Evolutionary conservation across 2,888 invertebrate species (phyloP).

Genomic region (Lepidocyrtinus sp.): DNA sequence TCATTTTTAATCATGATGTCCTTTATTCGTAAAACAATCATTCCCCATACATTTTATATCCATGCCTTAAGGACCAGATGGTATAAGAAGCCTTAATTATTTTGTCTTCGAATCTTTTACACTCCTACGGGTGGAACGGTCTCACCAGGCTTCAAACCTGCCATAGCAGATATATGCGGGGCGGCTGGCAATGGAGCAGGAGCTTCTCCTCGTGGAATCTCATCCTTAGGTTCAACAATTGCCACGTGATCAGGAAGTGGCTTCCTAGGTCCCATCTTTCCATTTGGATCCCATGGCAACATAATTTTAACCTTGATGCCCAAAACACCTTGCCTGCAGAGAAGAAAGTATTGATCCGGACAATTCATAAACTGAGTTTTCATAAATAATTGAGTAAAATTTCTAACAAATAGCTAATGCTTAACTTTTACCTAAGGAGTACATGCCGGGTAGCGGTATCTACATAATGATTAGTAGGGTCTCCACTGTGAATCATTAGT

Average conservation of each 20-base stretch:
- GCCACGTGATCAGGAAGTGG: slow-evolving; percentile 98
- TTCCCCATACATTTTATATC: too few species aligned
- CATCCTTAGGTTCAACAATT: slow-evolving; percentile 98
- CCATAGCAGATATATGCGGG: background rate
- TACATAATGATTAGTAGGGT: slow-evolving; percentile 98
- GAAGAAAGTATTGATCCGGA: background rate
- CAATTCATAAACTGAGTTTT: background rate
- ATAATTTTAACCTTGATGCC: slow-evolving; percentile 96
- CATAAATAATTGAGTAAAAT: background rate
- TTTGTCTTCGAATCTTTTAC: too few species aligned
- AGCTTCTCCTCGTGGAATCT: slow-evolving; percentile 72
- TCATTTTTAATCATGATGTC: too few species aligned
- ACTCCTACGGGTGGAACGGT: slow-evolving; percentile 40
- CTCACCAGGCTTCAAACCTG: slow-evolving; percentile 42
- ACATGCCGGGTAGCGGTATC: slow-evolving; percentile 99
- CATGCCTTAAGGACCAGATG: too few species aligned
- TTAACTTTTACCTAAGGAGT: slow-evolving; percentile 91
- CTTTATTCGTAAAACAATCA: too few species aligned
- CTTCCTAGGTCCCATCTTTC: slow-evolving; percentile 97
- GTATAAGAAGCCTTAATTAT: background rate
- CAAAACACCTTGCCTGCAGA: slow-evolving; percentile 76
- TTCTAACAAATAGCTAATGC: background rate
- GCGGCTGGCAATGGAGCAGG: slow-evolving; percentile 23
- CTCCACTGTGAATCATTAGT: slow-evolving; percentile 99
- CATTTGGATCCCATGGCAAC: slow-evolving; percentile 98